Conservation (phyloP, 2,797 vertebrate species). For the Anniella stebbinsi region DNA sequence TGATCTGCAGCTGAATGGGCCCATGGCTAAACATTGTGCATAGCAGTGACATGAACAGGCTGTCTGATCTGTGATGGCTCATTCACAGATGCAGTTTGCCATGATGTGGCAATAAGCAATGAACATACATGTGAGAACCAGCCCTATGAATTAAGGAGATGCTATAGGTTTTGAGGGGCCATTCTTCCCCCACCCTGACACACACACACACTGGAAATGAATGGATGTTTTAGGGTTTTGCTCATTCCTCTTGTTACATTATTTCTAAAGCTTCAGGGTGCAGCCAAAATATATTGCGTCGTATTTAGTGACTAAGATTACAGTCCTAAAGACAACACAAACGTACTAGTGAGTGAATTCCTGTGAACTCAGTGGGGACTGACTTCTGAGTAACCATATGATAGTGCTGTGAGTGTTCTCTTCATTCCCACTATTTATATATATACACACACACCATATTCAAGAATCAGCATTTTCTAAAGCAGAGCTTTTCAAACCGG, state of each 20-base stretch:
- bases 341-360: not conserved
- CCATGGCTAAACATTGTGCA: not conserved
- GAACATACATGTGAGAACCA: not conserved
- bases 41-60: not conserved
- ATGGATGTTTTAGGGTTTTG: not conserved
- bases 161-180: not conserved
- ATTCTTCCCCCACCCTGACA: too few relatives aligned
- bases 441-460: not conserved
- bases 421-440: not conserved
- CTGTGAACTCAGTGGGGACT: not conserved
- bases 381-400: not conserved
- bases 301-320: not conserved
- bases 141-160: not conserved
- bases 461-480: not conserved
- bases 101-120: not conserved
- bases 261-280: not conserved
- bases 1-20: not conserved
- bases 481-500: not conserved
- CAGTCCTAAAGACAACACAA: not conserved
- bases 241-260: not conserved
- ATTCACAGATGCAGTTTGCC: not conserved
- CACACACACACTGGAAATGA: not conserved
- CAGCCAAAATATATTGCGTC: constrained; percentile 38
- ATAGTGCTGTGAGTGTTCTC: not conserved
- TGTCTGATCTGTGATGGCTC: not conserved